Evolutionary conservation across 1,140 invertebrate species (phyloP).

Genomic region (Trachymyrmex septentrionalis): DNA sequence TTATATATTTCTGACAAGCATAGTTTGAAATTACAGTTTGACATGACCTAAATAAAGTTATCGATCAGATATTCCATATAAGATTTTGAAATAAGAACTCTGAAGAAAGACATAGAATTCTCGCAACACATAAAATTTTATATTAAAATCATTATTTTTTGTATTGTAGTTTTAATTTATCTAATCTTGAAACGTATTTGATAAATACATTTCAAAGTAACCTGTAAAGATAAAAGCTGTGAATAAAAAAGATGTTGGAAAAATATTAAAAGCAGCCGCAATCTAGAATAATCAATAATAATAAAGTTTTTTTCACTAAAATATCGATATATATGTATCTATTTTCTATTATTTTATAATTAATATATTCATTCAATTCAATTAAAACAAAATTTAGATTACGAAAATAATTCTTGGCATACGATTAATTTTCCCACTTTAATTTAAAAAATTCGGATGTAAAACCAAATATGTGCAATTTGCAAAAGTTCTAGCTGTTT

Average conservation of each 20-base stretch:
- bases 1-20: neutral
- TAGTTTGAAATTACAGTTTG: neutral
- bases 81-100: neutral
- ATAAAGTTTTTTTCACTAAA: neutral
- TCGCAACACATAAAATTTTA: neutral
- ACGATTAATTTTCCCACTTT: neutral
- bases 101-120: neutral
- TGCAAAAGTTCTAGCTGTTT: neutral
- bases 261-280: neutral
- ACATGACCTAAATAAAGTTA: neutral
- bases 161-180: neutral
- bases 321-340: neutral
- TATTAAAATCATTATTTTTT: neutral
- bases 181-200: neutral
- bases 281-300: too few relatives aligned
- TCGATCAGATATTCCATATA: neutral
- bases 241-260: neutral
- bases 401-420: neutral
- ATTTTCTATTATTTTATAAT: neutral
- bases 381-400: neutral
- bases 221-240: neutral
- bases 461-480: slow-evolving; percentile 23
- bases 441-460: slow-evolving; percentile 8
- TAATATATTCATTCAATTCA: neutral
- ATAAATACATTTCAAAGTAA: neutral